Percentiles rank a stretch among this genome's conserved stretches.
Evolutionary conservation across 2,888 invertebrate genomes (phyloP).

Genomic region (Deilephila porcellus): DNA sequence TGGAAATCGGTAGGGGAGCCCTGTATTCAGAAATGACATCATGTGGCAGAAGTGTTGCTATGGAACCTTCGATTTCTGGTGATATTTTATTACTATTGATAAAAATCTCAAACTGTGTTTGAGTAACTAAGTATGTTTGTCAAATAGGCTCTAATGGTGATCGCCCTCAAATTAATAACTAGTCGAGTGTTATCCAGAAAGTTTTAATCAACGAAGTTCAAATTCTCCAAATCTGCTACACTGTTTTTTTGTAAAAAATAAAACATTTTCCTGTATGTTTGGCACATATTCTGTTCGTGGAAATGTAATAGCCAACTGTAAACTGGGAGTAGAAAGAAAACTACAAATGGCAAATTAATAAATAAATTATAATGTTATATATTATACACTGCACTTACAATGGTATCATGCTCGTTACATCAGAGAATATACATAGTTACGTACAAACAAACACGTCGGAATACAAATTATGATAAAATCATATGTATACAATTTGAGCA

Average conservation of each 20-base stretch:
- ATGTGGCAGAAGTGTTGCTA: background rate
- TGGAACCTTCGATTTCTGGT: background rate
- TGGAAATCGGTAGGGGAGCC: background rate
- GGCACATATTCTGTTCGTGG: no score
- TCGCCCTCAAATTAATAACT: no score
- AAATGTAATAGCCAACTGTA: background rate
- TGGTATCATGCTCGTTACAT: constrained; percentile 76
- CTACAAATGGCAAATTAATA: constrained; percentile 79
- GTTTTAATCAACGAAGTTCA: no score
- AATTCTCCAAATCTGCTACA: no score
- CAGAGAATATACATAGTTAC: constrained; percentile 78
- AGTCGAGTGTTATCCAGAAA: no score
- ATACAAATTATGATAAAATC: constrained; percentile 56
- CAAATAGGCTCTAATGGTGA: no score
- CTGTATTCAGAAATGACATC: no score
- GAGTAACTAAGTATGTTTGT: no score
- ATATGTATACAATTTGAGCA: constrained; percentile 79
- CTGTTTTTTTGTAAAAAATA: no score
- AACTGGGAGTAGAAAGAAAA: constrained; percentile 46
- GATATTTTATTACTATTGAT: background rate
- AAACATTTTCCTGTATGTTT: no score
- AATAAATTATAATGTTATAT: constrained; percentile 84
- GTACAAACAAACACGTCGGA: constrained; percentile 68
- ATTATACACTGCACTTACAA: constrained; percentile 82
- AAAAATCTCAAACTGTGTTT: background rate